Evolutionary conservation across 2,888 invertebrate genomes (phyloP).

Genomic region (Dinocampus coccinellae): DNA sequence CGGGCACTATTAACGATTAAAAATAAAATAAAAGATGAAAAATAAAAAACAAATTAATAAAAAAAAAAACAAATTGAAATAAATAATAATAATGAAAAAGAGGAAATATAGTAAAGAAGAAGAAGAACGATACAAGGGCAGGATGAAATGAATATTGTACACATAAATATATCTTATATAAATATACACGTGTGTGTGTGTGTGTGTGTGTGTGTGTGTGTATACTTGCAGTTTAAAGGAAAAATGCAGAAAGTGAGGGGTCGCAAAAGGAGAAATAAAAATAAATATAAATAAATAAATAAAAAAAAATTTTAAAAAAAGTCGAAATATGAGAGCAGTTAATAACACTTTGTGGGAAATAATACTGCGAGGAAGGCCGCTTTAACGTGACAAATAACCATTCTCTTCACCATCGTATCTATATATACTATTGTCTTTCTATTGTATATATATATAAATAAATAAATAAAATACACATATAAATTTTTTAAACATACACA

Average conservation of each 20-base stretch:
- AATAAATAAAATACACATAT: conserved; percentile 25
- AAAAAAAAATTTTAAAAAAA: conserved; percentile 48
- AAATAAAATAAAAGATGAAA: conserved; percentile 53
- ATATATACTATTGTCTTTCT: conserved; percentile 26
- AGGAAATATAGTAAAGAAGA: conserved; percentile 51
- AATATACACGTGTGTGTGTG: conserved; percentile 36
- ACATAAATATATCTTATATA: conserved; percentile 25
- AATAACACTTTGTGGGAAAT: conserved; percentile 70
- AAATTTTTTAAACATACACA: conserved; percentile 33
- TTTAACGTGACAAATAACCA: conserved; percentile 68
- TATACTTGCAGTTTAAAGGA: conserved; percentile 44
- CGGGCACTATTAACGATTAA: conserved; percentile 68
- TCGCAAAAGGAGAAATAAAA: conserved; percentile 14
- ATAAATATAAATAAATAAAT: background rate
- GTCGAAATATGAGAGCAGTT: conserved; percentile 69
- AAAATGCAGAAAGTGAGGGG: conserved; percentile 37
- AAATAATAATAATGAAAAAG: too few species aligned
- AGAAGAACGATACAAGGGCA: conserved; percentile 19
- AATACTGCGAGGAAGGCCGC: conserved; percentile 69
- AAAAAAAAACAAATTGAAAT: too few species aligned
- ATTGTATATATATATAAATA: conserved; percentile 11
- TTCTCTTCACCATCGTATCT: conserved; percentile 49
- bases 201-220: too few species aligned
- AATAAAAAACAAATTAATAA: too few species aligned
- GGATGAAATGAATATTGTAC: conserved; percentile 27